A percentile compares a stretch with the other conserved stretches of the same genome.
phyloP scores from a whole-genome alignment of 2,888 invertebrate species.

The Aphodius sticticus region DNA sequence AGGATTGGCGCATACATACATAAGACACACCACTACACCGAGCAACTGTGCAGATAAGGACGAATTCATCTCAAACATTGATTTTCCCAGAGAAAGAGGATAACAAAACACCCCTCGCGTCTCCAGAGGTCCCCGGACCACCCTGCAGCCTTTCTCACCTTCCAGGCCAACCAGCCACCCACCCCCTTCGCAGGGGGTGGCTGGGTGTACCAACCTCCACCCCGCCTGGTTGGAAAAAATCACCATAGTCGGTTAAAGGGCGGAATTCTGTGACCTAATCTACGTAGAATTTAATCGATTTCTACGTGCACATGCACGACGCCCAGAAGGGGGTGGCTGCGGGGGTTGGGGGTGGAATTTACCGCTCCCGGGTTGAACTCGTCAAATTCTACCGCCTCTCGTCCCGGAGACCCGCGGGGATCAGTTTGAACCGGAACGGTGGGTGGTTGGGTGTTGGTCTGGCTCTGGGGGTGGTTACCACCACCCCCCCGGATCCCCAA shows the following conservation, averaged over 20 bases:
- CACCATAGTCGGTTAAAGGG: constrained; percentile 15
- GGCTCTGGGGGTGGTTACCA: background rate
- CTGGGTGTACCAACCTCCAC: constrained; percentile 20
- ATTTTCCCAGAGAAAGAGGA: constrained; percentile 32
- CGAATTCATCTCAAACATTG: constrained; percentile 38
- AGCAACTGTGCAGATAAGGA: constrained; percentile 26
- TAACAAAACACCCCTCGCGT: constrained; percentile 36
- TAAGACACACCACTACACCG: constrained; percentile 14
- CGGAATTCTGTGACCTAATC: constrained; percentile 35
- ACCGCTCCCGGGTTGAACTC: constrained; percentile 56
- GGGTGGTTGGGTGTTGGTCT: background rate
- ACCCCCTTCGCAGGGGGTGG: constrained; percentile 26
- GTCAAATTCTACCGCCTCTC: constrained; percentile 45
- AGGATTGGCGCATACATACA: constrained; percentile 27
- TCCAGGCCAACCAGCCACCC: background rate
- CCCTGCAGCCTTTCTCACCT: constrained; percentile 10
- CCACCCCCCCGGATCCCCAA: constrained; percentile 41
- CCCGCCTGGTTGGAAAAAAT: constrained; percentile 10
- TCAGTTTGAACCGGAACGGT: constrained; percentile 38
- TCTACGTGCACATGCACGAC: constrained; percentile 39
- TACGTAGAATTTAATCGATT: constrained; percentile 43
- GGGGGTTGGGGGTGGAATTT: background rate
- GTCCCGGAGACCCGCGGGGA: background rate
- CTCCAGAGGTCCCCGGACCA: constrained; percentile 14
- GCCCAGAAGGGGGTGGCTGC: constrained; percentile 30